phyloP scores from a whole-genome alignment of 1,140 invertebrate species.

The Lucilia cuprina region DNA sequence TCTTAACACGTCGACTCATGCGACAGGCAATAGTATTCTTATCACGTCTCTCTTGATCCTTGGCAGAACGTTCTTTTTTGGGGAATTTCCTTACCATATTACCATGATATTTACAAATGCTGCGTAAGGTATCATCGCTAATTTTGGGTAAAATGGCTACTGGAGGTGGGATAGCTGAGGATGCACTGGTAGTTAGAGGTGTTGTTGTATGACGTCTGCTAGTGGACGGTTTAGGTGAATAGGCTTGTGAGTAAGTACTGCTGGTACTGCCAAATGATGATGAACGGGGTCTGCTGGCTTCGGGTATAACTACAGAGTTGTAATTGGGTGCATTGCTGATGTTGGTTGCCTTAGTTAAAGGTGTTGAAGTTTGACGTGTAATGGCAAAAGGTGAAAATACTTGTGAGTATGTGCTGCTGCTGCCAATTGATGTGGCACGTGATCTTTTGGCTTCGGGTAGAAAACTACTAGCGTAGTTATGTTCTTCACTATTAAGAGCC shows the following conservation, averaged over 20 bases:
- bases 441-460: neutral
- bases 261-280: slow-evolving; percentile 26
- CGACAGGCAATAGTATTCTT: slow-evolving; percentile 58
- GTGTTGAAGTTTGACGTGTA: neutral
- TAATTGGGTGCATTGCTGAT: neutral
- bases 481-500: too few species aligned
- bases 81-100: slow-evolving; percentile 59
- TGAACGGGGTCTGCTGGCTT: neutral
- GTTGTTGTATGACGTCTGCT: neutral
- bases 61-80: slow-evolving; percentile 52
- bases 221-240: neutral
- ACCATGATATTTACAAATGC: slow-evolving; percentile 53
- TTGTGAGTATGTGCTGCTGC: neutral
- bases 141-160: slow-evolving; percentile 34
- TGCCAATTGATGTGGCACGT: neutral
- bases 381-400: neutral
- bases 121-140: slow-evolving; percentile 44
- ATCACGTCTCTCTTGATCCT: slow-evolving; percentile 56
- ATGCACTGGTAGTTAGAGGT: neutral
- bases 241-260: slow-evolving; percentile 37
- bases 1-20: slow-evolving; percentile 53
- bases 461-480: too few species aligned
- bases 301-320: neutral
- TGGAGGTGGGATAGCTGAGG: neutral
- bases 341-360: neutral